A percentile compares a stretch with the other conserved stretches of the same genome.
phyloP scores from a whole-genome alignment of 2,888 invertebrate genomes.

The Metallyticus violacea region DNA sequence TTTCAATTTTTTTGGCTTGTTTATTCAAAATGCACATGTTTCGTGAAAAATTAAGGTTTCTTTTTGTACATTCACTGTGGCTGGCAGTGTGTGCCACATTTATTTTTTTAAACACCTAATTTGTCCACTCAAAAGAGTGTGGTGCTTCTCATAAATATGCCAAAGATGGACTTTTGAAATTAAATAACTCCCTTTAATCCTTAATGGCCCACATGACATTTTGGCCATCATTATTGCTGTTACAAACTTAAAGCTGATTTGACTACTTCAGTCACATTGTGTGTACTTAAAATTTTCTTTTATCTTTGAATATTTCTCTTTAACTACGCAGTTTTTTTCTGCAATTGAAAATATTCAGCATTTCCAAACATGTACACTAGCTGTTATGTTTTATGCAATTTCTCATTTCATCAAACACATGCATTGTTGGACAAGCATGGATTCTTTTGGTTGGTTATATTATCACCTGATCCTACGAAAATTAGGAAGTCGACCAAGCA shows the following conservation, averaged over 20 bases:
- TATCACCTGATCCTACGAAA: slow-evolving; percentile 32
- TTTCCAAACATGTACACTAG: slow-evolving; percentile 27
- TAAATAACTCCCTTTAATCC: slow-evolving; percentile 1
- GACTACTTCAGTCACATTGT: slow-evolving; percentile 5
- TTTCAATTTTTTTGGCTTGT: slow-evolving; percentile 40
- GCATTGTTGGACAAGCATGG: slow-evolving; percentile 36
- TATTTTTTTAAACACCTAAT: neutral
- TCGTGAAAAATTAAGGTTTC: slow-evolving; percentile 39
- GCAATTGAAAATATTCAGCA: neutral
- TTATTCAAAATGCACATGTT: slow-evolving; percentile 42
- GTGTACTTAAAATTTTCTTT: neutral
- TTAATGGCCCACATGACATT: neutral
- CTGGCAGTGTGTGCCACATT: slow-evolving; percentile 15
- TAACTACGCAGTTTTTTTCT: neutral
- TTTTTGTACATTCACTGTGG: slow-evolving; percentile 32
- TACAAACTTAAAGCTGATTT: slow-evolving; percentile 12
- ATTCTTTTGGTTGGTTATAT: slow-evolving; percentile 33
- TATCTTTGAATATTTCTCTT: neutral
- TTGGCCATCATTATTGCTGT: slow-evolving; percentile 10
- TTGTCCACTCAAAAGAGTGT: neutral
- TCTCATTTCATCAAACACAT: slow-evolving; percentile 35
- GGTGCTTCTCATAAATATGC: slow-evolving; percentile 4
- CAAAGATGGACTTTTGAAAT: slow-evolving; percentile 13
- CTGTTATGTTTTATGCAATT: slow-evolving; percentile 19
- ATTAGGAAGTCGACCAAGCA: slow-evolving; percentile 28